Base-by-base conservation (phyloP, 2,888 invertebrate genomes). In the Thereva nobilitata region DNA sequence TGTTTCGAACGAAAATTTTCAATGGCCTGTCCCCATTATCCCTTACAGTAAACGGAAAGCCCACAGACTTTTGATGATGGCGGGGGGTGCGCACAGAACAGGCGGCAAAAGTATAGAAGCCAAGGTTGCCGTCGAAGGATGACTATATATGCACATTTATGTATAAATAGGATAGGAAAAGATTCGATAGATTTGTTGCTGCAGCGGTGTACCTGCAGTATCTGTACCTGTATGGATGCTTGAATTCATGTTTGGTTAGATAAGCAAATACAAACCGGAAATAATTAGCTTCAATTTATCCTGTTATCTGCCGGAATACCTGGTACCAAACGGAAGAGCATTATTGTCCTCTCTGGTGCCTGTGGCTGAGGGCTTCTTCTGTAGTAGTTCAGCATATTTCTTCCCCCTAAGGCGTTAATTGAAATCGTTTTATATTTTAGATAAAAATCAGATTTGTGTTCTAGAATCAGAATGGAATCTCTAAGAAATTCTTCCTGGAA, bases 261-360 rank as follows among this genome's bases (percentile, higher is more conserved):
- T 68, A 65, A 68, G 68, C 65, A 68, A 68, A 68, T 59, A 65
- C 47, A 64, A 57, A 68, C 57, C 68, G 68, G 68, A 68, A 68
- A 65, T 68, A 68, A 68, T 68, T 68, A 68, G 68, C 65, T 68
- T 59, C 64, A 68, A 68, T 68, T 65, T 54, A 68, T 68, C 57
- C 68, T 59, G 67, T 64, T 63, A 67, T 67, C 67, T 53, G 45
- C 44, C 53, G 42, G 54, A 47, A 45, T 61, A 50, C 34, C 37
- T 23, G 9, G 7, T 34, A 37, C 1, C 10, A 50, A 61, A 61
- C 23, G 41, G 50, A 50, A 41, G 50, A 50, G 50, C 8, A 6
- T 38, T 41, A 61, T 50, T 61, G 61, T 61, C 41, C 23, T 35
- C n/a, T 50, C 41, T 34, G 41, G 4, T 23, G 50, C 50, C 50